Percentiles rank a stretch among this genome's conserved stretches.
These are phyloP conservation scores for Baccha elongata DNA, from an alignment of 2,888 invertebrate genomes.

Conservation along the genomic window DNA sequence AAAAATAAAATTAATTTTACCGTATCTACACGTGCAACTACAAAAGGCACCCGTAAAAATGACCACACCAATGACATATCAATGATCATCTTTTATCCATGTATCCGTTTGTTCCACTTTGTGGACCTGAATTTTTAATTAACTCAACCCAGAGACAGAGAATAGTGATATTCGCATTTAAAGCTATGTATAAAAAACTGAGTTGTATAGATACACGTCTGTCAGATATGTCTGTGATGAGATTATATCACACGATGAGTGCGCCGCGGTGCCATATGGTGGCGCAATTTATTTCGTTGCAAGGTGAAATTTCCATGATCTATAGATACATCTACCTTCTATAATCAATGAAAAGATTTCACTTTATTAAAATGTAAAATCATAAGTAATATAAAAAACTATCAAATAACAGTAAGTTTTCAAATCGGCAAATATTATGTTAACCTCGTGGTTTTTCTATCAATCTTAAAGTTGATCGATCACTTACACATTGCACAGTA, in stretches of 20 bases:
- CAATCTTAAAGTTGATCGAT: conserved; percentile 63
- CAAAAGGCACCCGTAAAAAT: conserved; percentile 50
- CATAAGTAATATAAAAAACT: neutral
- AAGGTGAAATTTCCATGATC: conserved; percentile 63
- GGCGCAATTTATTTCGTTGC: conserved; percentile 45
- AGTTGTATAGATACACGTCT: conserved; percentile 43
- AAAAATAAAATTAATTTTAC: conserved; percentile 1
- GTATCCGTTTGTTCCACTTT: conserved; percentile 70
- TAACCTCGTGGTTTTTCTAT: conserved; percentile 52
- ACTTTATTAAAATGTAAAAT: conserved; percentile 31
- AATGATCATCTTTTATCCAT: conserved; percentile 67
- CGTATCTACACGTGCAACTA: conserved; percentile 18
- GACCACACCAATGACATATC: conserved; percentile 66
- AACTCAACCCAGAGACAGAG: conserved; percentile 55
- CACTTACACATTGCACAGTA: conserved; percentile 14
- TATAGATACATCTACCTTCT: neutral
- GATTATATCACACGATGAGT: conserved; percentile 64
- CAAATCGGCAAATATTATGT: conserved; percentile 9
- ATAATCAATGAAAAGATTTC: conserved; percentile 40
- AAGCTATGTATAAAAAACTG: conserved; percentile 5
- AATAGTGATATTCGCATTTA: conserved; percentile 63
- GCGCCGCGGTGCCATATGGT: conserved; percentile 60
- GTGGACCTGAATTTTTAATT: conserved; percentile 72
- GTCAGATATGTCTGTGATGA: conserved; percentile 63
- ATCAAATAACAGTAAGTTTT: conserved; percentile 9